Conservation (phyloP, 2,797 vertebrate genomes). For the Euthynnus affinis region DNA sequence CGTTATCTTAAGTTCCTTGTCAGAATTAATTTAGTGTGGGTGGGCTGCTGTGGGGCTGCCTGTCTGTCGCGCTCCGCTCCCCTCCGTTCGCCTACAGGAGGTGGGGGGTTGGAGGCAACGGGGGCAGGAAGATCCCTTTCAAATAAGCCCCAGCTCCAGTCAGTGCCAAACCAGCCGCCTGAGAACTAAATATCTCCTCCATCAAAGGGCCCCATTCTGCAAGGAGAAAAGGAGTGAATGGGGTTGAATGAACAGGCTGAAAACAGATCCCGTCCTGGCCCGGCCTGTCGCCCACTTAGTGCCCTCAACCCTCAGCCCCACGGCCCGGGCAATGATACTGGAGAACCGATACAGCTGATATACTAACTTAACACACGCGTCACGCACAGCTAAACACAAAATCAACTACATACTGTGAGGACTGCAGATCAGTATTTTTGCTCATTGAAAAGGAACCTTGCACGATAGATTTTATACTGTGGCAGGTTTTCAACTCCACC, state of each 20-base stretch:
- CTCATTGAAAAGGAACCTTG: slow-evolving; percentile 42
- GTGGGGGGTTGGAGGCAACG: slow-evolving; percentile 65
- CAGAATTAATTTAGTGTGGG: slow-evolving; percentile 88
- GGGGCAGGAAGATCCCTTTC: slow-evolving; percentile 84
- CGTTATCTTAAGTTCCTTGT: slow-evolving; percentile 88
- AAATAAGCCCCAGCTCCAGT: slow-evolving; percentile 83
- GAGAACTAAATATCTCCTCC: slow-evolving; percentile 86
- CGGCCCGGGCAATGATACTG: slow-evolving; percentile 69
- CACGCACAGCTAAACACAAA: slow-evolving; percentile 71
- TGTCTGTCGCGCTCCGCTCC: slow-evolving; percentile 79
- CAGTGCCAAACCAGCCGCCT: slow-evolving; percentile 84
- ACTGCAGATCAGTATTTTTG: slow-evolving; percentile 54
- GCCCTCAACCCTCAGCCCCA: slow-evolving; percentile 75
- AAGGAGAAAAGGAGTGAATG: slow-evolving; percentile 75
- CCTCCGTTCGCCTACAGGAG: slow-evolving; percentile 72
- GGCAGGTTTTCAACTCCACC: slow-evolving; percentile 25
- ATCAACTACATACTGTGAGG: slow-evolving; percentile 47
- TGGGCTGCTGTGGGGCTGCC: slow-evolving; percentile 82
- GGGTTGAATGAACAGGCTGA: slow-evolving; percentile 81
- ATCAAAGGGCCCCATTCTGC: slow-evolving; percentile 88
- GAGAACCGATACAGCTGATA: slow-evolving; percentile 82
- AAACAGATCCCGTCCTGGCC: slow-evolving; percentile 84
- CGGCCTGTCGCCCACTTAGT: slow-evolving; percentile 81
- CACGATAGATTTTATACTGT: slow-evolving; percentile 17
- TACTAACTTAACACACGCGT: slow-evolving; percentile 77